phyloP scores from a whole-genome alignment of 1,140 invertebrate genomes.

The Tribolium madens region DNA sequence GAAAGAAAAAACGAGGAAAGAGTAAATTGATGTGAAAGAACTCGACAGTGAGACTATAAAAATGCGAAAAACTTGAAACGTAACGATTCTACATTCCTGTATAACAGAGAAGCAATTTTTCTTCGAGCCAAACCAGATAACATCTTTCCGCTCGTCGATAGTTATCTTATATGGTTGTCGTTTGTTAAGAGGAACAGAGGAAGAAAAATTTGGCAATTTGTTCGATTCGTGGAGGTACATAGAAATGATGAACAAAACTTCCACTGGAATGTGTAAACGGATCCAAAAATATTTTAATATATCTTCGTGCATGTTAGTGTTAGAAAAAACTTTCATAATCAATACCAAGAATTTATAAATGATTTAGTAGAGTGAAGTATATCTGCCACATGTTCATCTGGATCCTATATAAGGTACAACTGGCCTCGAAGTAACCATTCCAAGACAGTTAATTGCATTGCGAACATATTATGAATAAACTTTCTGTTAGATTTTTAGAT shows the following conservation, averaged over 20 bases:
- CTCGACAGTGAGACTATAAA: constrained; percentile 38
- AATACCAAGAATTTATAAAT: too few species aligned
- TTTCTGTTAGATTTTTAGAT: too few species aligned
- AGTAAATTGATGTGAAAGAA: constrained; percentile 41
- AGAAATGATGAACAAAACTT: not conserved
- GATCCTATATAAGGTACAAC: too few species aligned
- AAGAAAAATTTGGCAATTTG: not conserved
- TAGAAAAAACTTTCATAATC: too few species aligned
- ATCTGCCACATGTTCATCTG: too few species aligned
- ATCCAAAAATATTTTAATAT: too few species aligned
- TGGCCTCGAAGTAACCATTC: too few species aligned
- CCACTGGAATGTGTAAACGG: too few species aligned
- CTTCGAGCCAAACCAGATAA: constrained; percentile 17
- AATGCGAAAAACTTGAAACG: constrained; percentile 48
- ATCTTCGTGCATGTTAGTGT: too few species aligned
- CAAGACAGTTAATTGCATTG: too few species aligned
- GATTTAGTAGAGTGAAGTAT: too few species aligned
- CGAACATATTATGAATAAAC: too few species aligned
- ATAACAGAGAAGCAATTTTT: constrained; percentile 27
- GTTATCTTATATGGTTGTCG: constrained; percentile 4
- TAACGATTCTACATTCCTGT: constrained; percentile 48
- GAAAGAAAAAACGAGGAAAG: constrained; percentile 10
- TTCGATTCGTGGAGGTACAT: not conserved
- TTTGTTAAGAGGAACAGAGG: not conserved
- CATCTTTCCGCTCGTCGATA: not conserved